A percentile compares a stretch with the other conserved stretches of the same genome.
Conservation (phyloP, 2,888 invertebrate species). For the Nymphalis polychloros region DNA sequence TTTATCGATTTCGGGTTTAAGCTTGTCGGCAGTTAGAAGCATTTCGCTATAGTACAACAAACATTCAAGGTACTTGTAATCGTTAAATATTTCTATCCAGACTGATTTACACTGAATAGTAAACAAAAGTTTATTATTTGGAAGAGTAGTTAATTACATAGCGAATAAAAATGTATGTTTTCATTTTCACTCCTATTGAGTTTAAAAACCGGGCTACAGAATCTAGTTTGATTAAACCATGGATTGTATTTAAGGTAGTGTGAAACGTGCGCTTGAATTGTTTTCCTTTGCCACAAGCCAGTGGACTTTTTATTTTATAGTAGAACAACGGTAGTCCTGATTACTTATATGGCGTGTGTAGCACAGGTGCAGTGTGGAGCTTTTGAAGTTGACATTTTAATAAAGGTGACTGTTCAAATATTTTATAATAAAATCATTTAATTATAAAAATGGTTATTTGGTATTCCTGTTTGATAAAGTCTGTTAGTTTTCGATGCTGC, state of each 20-base stretch:
- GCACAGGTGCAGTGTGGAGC: background rate
- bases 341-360: slow-evolving; percentile 34
- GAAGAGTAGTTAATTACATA: no score
- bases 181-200: background rate
- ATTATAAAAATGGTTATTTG: no score
- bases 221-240: slow-evolving; percentile 41
- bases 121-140: no score
- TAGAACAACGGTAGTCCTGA: slow-evolving; percentile 64
- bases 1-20: background rate
- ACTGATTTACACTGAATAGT: background rate
- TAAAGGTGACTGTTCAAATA: background rate
- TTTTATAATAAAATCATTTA: background rate
- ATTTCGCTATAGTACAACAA: background rate
- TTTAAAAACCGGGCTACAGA: background rate
- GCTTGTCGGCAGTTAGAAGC: background rate
- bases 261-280: slow-evolving; percentile 61
- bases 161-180: background rate
- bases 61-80: background rate
- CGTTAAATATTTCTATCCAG: background rate
- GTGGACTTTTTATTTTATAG: slow-evolving; percentile 62
- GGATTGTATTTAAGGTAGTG: slow-evolving; percentile 67
- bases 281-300: slow-evolving; percentile 56
- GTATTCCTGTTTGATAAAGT: no score
- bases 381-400: background rate
- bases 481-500: no score